These are phyloP conservation scores for Ormia ochracea DNA, from an alignment of 2,888 invertebrate species.

Conservation along the genomic window DNA sequence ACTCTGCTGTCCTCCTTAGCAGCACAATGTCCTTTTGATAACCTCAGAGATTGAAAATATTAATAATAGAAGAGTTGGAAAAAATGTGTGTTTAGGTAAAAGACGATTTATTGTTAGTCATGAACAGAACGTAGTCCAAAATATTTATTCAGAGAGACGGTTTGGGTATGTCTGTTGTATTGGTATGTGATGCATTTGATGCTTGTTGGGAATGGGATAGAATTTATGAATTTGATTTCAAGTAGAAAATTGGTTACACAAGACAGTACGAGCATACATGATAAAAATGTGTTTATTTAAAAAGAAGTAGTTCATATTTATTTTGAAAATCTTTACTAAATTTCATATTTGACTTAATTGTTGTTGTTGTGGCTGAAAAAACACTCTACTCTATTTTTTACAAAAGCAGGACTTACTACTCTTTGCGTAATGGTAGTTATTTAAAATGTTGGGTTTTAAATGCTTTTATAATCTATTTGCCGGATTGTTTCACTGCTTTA, in stretches of 20 bases:
- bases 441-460: no score
- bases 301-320: not conserved
- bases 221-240: slow-evolving; percentile 44
- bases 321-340: not conserved
- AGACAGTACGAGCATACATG: slow-evolving; percentile 37
- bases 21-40: slow-evolving; percentile 35
- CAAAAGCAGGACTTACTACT: no score
- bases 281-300: not conserved
- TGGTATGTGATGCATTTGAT: no score
- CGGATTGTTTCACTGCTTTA: no score
- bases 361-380: no score
- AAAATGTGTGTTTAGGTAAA: slow-evolving; percentile 58
- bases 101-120: slow-evolving; percentile 73
- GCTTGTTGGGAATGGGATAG: not conserved
- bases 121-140: slow-evolving; percentile 60
- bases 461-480: no score
- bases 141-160: not conserved
- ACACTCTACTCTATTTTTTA: no score
- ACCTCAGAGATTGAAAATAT: slow-evolving; percentile 16
- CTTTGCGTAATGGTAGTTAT: no score
- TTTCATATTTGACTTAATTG: slow-evolving; percentile 16
- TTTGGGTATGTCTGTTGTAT: not conserved
- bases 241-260: slow-evolving; percentile 36
- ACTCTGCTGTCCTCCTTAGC: slow-evolving; percentile 14
- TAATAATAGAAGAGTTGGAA: slow-evolving; percentile 26